Base-by-base conservation (phyloP, 2,113 vertebrate genomes). In the Otis tarda region DNA sequence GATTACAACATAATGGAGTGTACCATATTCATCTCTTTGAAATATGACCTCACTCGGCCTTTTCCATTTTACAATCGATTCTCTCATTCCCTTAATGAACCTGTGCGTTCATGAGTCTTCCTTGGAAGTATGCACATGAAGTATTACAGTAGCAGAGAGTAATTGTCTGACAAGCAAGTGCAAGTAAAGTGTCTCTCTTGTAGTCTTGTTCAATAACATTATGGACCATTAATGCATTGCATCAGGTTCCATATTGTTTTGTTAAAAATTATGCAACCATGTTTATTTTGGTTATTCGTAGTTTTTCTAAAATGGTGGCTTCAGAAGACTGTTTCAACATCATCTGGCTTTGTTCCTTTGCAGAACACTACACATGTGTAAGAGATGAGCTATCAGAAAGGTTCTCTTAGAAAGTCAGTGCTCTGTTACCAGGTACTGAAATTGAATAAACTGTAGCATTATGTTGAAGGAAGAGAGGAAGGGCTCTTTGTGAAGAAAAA, bases 1-100 rank as follows among this genome's bases (percentile, higher is more conserved):
- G 98, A 98, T 98, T 98, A 98, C 98, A 98, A 98, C 98, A 98
- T 98, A 98, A 98, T 98, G 97, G 98, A 98, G 97, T 98, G 97
- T 97, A 98, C 98, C 94, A 96, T 98, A 98, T 98, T 98, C 97
- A 98, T 98, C 97, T 98, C 98, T 98, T 98, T 98, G 98, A 98
- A 98, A 98, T 98, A 98, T 97, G 98, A 98, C 97, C 98, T 98
- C 97, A 97, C 95, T 98, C 97, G 67, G 96, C 98, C 98, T 98
- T 97, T 98, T 98, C 97, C 98, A 98, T 98, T 98, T 98, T 98
- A 98, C 98, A 98, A 98, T 98, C 97, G 97, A 98, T 98, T 98
- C 97, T 98, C 97, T 98, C 97, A 98, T 98, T 98, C 97, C 97
- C 96, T 98, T 98, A 98, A 98, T 98, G 98, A 98, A 98, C 98